Percentiles rank a stretch among this genome's conserved stretches.
Evolutionary conservation across 2,888 invertebrate genomes (phyloP).

Genomic region (Chloromyia formosa): DNA sequence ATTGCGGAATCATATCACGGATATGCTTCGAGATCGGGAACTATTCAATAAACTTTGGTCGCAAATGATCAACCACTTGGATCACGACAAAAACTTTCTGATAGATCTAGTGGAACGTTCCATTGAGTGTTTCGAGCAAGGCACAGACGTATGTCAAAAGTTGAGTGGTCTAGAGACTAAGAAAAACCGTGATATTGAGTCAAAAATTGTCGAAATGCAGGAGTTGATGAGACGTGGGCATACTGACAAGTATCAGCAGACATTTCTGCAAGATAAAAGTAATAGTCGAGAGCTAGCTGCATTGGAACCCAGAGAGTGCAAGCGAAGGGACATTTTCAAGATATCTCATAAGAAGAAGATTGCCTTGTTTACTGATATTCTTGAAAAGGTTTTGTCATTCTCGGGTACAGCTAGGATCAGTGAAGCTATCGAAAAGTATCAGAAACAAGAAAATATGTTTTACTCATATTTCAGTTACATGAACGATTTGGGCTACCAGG

Average conservation of each 20-base stretch:
- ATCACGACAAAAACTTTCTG: constrained; percentile 61
- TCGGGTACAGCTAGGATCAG: constrained; percentile 53
- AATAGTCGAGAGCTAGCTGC: constrained; percentile 55
- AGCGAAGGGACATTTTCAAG: constrained; percentile 58
- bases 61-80: constrained; percentile 59
- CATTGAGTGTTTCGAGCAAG: constrained; percentile 59
- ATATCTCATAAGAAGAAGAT: constrained; percentile 57
- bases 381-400: constrained; percentile 53
- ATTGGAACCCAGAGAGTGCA: constrained; percentile 60
- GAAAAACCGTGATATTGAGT: constrained; percentile 52
- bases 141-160: constrained; percentile 60
- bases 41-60: constrained; percentile 60
- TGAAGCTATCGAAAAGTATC: constrained; percentile 60
- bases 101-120: constrained; percentile 61
- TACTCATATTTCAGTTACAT: constrained; percentile 63
- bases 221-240: constrained; percentile 58
- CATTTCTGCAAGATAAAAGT: constrained; percentile 58
- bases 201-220: constrained; percentile 56
- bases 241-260: constrained; percentile 56
- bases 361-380: constrained; percentile 58
- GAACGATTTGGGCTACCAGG: constrained; percentile 61
- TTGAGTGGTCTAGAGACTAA: constrained; percentile 57
- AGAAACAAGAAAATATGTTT: constrained; percentile 61
- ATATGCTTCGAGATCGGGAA: constrained; percentile 58
- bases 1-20: constrained; percentile 57